Base-by-base conservation (phyloP, 2,888 invertebrate genomes). In the Beris morrisii region DNA sequence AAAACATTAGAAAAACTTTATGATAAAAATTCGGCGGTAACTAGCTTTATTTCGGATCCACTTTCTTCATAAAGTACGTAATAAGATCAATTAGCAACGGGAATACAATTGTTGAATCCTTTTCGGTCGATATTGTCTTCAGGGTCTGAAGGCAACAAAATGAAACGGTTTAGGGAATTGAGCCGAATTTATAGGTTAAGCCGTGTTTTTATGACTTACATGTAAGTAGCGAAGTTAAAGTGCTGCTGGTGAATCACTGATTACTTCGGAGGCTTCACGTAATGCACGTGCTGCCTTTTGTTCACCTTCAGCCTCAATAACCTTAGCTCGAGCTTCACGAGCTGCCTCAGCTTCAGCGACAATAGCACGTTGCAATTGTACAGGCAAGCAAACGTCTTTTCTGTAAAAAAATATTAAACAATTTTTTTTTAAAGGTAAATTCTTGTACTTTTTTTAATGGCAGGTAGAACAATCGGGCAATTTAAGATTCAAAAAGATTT, bases 51-150 rank as follows among this genome's bases (percentile, higher is more conserved):
- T 64, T 64, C 5, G 43, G 12, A 5, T 64, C 63, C 30, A n/a
- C n/a, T n/a, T 86, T 85, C 76, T 86, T 89, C 79, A 91, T 83
- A 78, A 92, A 92, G 80, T 91, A 92, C 3, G 92, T 90, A 38
- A 93, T 78, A 74, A 93, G 84, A 76, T 93, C 92, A 71, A 87
- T 86, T 7, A 94, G 94, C 73, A 95, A 82, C 15, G 97, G 97
- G 82, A 97, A 97, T 55, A 97, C 93, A 76, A 97, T 97, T 5
- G 97, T 97, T 9, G 96, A 97, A 79, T 97, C 97, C 85, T 97
- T 97, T 85, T 97, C 97, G 31, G 96, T 95, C 30, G 96, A 95
- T 77, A 97, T 97, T 67, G 95, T 93, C 83, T 94, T 97, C 76
- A 97, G 83, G 1, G 97, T 97, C 92, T 97, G 88, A 58, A 61